Evolutionary conservation across 2,888 invertebrate species (phyloP).

Genomic region (Zeuzera pyrina): DNA sequence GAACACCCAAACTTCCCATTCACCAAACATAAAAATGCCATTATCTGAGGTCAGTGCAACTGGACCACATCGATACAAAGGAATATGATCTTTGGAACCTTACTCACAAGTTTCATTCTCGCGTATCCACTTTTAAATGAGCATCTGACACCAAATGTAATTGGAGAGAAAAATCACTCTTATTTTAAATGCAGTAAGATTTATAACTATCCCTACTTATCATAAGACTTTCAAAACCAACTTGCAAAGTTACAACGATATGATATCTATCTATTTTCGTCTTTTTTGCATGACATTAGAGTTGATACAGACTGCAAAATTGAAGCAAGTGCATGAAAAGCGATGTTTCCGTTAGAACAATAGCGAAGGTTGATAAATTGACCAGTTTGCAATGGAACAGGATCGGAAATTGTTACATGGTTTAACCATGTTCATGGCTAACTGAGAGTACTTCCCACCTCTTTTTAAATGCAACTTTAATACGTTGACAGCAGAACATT

Average conservation of each 20-base stretch:
- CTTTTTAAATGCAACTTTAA: too few species aligned
- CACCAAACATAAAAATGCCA: conserved; percentile 17
- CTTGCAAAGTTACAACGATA: not conserved
- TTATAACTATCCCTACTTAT: too few species aligned
- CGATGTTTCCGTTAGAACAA: conserved; percentile 8
- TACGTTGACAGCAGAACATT: too few species aligned
- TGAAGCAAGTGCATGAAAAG: conserved; percentile 4
- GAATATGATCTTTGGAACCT: too few species aligned
- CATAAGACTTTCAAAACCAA: conserved; percentile 15
- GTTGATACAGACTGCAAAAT: conserved; percentile 2
- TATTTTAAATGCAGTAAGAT: too few species aligned
- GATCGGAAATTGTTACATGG: conserved; percentile 17
- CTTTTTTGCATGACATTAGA: not conserved
- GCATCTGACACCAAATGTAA: too few species aligned
- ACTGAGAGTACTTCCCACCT: too few species aligned
- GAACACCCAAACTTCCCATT: conserved; percentile 14
- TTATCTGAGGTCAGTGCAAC: conserved; percentile 16
- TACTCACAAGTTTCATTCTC: too few species aligned
- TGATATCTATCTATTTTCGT: too few species aligned
- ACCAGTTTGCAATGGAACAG: conserved; percentile 13
- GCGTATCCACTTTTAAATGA: too few species aligned
- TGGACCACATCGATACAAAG: not conserved
- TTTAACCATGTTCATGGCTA: conserved; percentile 17
- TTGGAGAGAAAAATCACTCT: too few species aligned
- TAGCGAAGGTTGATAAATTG: conserved; percentile 18